Conservation (phyloP, 2,797 vertebrate species). For the Rhodeus uyekii region DNA sequence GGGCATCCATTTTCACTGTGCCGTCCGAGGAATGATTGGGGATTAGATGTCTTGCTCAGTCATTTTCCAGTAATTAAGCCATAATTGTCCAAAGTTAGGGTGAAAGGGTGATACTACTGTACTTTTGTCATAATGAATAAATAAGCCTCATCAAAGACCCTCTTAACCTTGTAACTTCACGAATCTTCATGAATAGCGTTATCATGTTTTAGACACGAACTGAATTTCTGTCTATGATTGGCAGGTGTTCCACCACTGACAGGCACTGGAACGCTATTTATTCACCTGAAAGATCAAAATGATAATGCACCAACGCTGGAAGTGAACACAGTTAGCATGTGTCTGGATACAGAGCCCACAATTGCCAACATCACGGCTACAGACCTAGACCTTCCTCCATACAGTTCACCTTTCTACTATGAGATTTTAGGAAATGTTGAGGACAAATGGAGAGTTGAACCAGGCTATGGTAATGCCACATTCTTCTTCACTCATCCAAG, state of each 20-base stretch:
- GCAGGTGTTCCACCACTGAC: constrained; percentile 68
- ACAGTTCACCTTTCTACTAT: constrained; percentile 70
- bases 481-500: not conserved
- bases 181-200: not conserved
- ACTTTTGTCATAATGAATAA: not conserved
- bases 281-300: constrained; percentile 63
- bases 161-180: no score
- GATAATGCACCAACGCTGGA: constrained; percentile 59
- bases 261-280: constrained; percentile 55
- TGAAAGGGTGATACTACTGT: not conserved
- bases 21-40: no score
- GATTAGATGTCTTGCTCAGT: no score
- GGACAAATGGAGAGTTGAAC: constrained; percentile 68
- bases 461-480: constrained; percentile 61
- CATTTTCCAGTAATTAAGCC: no score
- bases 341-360: constrained; percentile 47
- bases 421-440: constrained; percentile 64
- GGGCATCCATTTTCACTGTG: no score
- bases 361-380: constrained; percentile 48
- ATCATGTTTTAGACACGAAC: not conserved
- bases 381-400: constrained; percentile 64
- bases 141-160: no score
- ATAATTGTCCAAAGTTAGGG: no score
- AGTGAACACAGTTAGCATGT: constrained; percentile 46
- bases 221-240: not conserved